Base-by-base conservation (phyloP, 2,888 invertebrate genomes). In the Tenthredo distinguenda region DNA sequence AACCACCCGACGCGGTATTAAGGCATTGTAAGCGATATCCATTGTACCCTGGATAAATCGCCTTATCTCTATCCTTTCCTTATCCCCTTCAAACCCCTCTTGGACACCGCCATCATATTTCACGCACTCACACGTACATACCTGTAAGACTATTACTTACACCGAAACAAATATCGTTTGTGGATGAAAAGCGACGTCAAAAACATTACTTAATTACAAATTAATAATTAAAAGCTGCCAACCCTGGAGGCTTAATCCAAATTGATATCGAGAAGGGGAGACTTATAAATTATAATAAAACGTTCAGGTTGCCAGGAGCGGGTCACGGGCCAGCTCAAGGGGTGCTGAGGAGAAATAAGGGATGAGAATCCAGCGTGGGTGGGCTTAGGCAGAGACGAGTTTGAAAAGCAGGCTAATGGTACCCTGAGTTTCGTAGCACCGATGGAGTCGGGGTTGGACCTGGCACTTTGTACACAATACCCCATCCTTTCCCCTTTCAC, bases 331-430 rank as follows among this genome's bases (percentile, higher is more conserved):
- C 50, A 18, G 50, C 77, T 74, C 40, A 77, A 55, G 77, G 77
- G 55, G 55, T 40, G 81, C 62, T 31, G 58, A n/a, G 12, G 58
- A 62, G 81, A 55, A 77, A 50, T 34, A 81, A 62, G 81, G 81
- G 81, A 31, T 40, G 81, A 31, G 62, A 81, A 81, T 81, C 62
- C 62, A 62, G 81, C 55, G 81, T 62, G 62, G 62, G 79, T 77
- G 77, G 79, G 68, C 62, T 68, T 50, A 68, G 79, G 79, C 65
- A 79, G 79, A 68, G 81, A 79, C 77, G 68, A 37, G 85, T 85
- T 85, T 85, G 79, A 85, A 85, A 85, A 85, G 85, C 85, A 72
- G 68, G 77, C 85, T 85, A 85, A 85, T 85, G 85, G 85, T 77
- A 77, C 79, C 37, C 62, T 68, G 79, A 47, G 84, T 81, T 81